Evolutionary conservation across 2,888 invertebrate species (phyloP).

Genomic region (Chaitophorus viminalis): DNA sequence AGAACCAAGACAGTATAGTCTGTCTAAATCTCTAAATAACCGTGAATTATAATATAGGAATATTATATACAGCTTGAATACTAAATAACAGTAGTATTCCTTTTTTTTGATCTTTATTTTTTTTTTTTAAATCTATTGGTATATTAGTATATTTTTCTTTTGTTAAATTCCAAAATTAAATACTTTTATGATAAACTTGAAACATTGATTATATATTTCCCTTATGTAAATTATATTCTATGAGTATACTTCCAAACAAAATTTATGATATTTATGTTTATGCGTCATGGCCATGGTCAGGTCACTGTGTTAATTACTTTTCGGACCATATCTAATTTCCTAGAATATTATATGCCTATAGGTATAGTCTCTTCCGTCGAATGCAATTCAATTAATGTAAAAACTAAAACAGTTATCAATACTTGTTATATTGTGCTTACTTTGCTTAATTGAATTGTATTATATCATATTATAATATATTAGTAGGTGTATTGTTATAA

Average conservation of each 20-base stretch:
- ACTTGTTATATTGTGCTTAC: too few relatives aligned
- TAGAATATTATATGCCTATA: too few relatives aligned
- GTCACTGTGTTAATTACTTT: slow-evolving; percentile 50
- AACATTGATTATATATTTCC: background rate
- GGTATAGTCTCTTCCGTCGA: too few relatives aligned
- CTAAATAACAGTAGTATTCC: background rate
- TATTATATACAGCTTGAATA: background rate
- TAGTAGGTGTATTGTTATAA: background rate
- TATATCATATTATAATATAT: background rate
- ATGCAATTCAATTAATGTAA: too few relatives aligned
- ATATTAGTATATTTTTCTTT: background rate
- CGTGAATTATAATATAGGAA: slow-evolving; percentile 5
- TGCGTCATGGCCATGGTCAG: slow-evolving; percentile 41
- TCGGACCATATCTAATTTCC: slow-evolving; percentile 54
- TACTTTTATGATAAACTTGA: background rate
- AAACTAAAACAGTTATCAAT: too few relatives aligned
- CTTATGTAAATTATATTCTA: background rate
- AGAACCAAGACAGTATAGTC: background rate
- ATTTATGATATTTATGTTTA: slow-evolving; percentile 39
- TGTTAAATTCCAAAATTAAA: background rate
- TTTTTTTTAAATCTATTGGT: background rate
- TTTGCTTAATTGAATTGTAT: too few relatives aligned
- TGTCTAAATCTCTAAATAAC: background rate
- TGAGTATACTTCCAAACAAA: slow-evolving; percentile 14
- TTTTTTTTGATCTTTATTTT: background rate